Percentiles rank a stretch among this genome's conserved stretches.
phyloP scores from a whole-genome alignment of 37 sponge, comb jelly and placozoan species.

The Cladorhizidae sp. region DNA sequence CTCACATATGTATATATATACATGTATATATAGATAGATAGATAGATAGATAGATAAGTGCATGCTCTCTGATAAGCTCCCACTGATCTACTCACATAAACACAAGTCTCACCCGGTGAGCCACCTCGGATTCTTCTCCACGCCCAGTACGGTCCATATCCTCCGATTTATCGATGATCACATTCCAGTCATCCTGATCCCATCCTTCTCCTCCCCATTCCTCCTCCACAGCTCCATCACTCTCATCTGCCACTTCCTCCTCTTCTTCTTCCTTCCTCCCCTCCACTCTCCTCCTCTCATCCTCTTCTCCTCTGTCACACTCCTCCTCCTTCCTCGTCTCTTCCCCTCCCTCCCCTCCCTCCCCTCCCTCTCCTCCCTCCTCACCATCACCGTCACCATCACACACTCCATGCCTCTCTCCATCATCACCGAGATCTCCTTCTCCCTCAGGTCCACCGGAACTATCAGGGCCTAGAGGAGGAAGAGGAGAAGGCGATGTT shows the following conservation, averaged over 20 bases:
- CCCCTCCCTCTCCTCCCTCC: neutral
- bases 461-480: neutral
- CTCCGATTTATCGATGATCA: neutral
- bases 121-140: no score
- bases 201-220: neutral
- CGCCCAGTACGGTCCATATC: neutral
- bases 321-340: neutral
- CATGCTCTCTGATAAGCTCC: neutral
- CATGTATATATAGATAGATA: no score
- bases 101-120: no score
- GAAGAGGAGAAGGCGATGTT: neutral
- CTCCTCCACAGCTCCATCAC: neutral
- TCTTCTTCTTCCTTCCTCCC: neutral
- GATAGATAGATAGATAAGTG: neutral
- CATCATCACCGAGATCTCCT: neutral
- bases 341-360: no score
- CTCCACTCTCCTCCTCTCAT: neutral
- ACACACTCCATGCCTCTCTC: neutral
- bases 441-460: neutral
- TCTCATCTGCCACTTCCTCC: neutral
- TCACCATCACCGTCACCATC: neutral
- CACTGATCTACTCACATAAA: neutral
- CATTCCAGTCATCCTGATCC: constrained; percentile 30
- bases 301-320: neutral
- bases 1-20: neutral